Evolutionary conservation across 1,140 invertebrate genomes (phyloP).

Genomic region (Palaemon carinicauda): DNA sequence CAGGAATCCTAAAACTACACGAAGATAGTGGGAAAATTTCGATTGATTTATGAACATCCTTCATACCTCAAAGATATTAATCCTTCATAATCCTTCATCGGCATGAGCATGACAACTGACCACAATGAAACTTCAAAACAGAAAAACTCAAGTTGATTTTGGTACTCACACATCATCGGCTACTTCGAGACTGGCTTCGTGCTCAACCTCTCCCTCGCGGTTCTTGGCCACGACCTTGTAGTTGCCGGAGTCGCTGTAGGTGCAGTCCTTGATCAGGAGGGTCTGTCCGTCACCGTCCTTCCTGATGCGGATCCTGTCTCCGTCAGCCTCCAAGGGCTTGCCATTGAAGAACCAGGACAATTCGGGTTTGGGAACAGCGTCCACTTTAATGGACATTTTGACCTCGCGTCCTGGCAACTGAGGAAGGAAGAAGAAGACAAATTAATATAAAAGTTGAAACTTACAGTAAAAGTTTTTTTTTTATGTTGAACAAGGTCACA

Average conservation of each 20-base stretch:
- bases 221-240: constrained; percentile 84
- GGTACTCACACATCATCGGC: constrained; percentile 82
- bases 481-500: too few relatives aligned
- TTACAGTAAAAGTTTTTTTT: too few relatives aligned
- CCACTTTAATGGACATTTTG: constrained; percentile 82
- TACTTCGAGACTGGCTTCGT: constrained; percentile 77
- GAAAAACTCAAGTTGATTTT: neutral
- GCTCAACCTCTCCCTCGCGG: constrained; percentile 79
- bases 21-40: too few relatives aligned
- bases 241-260: constrained; percentile 74
- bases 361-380: constrained; percentile 86
- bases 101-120: too few relatives aligned
- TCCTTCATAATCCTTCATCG: too few relatives aligned
- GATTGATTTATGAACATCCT: too few relatives aligned
- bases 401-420: constrained; percentile 78
- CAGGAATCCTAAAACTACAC: too few relatives aligned
- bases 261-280: constrained; percentile 77
- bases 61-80: too few relatives aligned
- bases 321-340: constrained; percentile 70
- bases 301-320: constrained; percentile 80
- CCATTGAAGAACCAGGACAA: constrained; percentile 86
- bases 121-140: neutral
- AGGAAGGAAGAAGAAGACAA: constrained; percentile 34
- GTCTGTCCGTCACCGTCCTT: constrained; percentile 80
- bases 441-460: too few relatives aligned